These are phyloP conservation scores for Scaptomyza hsui DNA, from an alignment of 1,140 invertebrate genomes.

Conservation along the genomic window DNA sequence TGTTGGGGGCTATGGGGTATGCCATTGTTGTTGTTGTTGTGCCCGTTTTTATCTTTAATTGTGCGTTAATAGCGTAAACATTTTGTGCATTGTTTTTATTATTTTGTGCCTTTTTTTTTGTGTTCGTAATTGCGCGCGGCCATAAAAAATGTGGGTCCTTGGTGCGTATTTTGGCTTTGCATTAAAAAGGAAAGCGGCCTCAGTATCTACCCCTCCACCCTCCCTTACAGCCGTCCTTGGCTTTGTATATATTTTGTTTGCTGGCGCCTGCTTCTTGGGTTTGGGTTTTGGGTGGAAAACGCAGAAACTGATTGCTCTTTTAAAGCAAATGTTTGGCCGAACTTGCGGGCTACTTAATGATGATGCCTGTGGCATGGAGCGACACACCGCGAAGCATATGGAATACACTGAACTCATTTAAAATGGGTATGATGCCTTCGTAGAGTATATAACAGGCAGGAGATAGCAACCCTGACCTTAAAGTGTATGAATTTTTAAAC, in stretches of 20 bases:
- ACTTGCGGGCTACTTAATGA: constrained; percentile 22
- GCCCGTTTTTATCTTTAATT: constrained; percentile 76
- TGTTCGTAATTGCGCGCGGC: constrained; percentile 50
- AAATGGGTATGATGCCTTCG: no score
- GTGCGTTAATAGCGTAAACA: constrained; percentile 81
- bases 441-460: no score
- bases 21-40: constrained; percentile 57
- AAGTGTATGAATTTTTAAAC: no score
- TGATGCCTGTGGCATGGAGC: not conserved
- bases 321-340: constrained; percentile 31
- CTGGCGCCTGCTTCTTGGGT: no score
- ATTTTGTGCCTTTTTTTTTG: constrained; percentile 17
- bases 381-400: not conserved
- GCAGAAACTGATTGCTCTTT: constrained; percentile 22
- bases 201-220: constrained; percentile 13
- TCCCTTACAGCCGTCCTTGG: constrained; percentile 32
- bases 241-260: constrained; percentile 37
- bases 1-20: constrained; percentile 8
- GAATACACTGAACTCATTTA: not conserved
- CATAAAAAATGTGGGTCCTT: constrained; percentile 66
- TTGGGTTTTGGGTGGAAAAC: no score
- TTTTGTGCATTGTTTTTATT: constrained; percentile 49
- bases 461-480: no score
- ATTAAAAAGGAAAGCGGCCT: constrained; percentile 33
- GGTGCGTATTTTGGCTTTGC: constrained; percentile 62